Evolutionary conservation across 1,140 invertebrate genomes (phyloP), one percentile per base, ranked within the genome.

Genomic region (Ceratina australensis): DNA sequence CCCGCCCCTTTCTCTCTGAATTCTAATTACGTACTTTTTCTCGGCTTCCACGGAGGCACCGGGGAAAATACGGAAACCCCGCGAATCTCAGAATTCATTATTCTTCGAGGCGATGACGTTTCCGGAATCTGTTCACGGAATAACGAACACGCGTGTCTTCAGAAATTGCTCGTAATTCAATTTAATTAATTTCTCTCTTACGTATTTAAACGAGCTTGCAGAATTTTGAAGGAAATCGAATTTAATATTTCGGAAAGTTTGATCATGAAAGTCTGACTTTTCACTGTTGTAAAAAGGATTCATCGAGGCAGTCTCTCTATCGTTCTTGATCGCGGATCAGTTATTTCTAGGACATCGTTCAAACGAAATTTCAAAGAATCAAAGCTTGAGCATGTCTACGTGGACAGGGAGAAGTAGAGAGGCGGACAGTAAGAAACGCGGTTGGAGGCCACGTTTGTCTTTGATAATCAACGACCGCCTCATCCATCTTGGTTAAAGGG

Each of bases 401-500:
- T 22, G 50, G n/a, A 63, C 50, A 16, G 8, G 20, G 10, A 2
- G 69, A 12, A 47, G 4, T 15, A 47, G 26, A 18, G 13, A n/a
- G 15, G 7, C 15, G 18, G 68, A 20, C 3, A 3, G 50, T 47
- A 76, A 68, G 59, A 82, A 73, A 60, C 26, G 72, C 66, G 59
- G 63, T 22, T 57, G 47, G 80, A 65, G 28, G 65, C 22, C 61
- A 66, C 72, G 80, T 85, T 85, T 82, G 84, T 84, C 83, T 85
- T 80, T 85, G 83, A 85, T 85, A 85, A 84, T 85, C 84, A 85
- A 84, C 77, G 80, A 66, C 81, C 61, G 72, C 73, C 80, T 20
- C 84, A 85, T 85, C 76, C 69, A 85, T 85, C 84, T 85, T 85
- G 83, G 80, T 85, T 76, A 73, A 85, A 57, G 54, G 80, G 84